Evolutionary conservation across 2,113 vertebrate genomes (phyloP), one percentile per base, ranked within the genome.

Genomic region (Ophiodon elongatus): DNA sequence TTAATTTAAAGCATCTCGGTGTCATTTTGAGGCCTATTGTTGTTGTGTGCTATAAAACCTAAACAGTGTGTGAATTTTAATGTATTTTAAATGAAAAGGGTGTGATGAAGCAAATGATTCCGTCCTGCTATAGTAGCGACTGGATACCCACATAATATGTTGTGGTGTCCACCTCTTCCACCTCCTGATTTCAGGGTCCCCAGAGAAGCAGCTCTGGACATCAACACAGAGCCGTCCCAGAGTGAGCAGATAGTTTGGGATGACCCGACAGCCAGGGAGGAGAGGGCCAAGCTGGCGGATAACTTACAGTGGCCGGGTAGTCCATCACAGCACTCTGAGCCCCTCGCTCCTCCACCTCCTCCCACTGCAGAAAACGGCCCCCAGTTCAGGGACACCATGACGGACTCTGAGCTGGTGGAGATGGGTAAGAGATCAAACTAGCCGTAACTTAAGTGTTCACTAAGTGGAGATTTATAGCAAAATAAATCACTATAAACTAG

Each of bases 221-320:
- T 95, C 4, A 98, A 99, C 94, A 98, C 98, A 0, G 98, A 99
- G 88, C 97, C 97, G 0, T 99, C 98, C 23, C 98, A 99, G 87
- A 98, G 95, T 10, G 98, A 99, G 47, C 98, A 99, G 95, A 99
- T 99, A 19, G 96, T 99, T 39, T 99, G 98, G 98, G 98, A 99
- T 0, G 98, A 99, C 86, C 98, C 98, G 0, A 99, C 98, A 6
- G 98, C 98, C 0, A 94, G 98, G 50, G 97, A 99, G 70, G 98
- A 99, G 93, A 93, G 98, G 83, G 98, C 98, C 23, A 97, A 96
- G 87, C 96, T 99, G 31, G 98, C 97, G 67, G 98, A 97, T 92
- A 98, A 98, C 73, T 56, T 98, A 15, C 98, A 98, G 92, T 99
- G 98, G 98, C 98, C 97, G 0, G 94, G 95, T 0, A 98, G 97